A percentile compares a stretch with the other conserved stretches of the same genome.
phyloP scores from a whole-genome alignment of 2,797 vertebrate species.

The Pangasius mekongensis region DNA sequence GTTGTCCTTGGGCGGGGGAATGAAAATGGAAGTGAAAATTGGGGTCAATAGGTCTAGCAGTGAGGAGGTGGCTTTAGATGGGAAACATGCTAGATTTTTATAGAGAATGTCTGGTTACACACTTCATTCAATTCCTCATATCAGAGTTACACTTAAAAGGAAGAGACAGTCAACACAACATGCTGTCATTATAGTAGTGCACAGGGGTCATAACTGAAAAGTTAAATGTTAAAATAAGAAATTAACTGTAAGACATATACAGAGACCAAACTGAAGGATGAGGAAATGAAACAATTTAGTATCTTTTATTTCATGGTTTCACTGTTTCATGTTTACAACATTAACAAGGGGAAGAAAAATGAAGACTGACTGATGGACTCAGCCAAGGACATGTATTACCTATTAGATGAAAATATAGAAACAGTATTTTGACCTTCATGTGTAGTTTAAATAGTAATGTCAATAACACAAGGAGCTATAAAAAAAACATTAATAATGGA shows the following conservation, averaged over 20 bases:
- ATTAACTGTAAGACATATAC: background rate
- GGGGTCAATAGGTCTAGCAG: slow-evolving; percentile 53
- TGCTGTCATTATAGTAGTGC: slow-evolving; percentile 33
- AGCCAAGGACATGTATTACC: background rate
- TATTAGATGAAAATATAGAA: slow-evolving; percentile 5
- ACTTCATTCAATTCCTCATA: slow-evolving; percentile 47
- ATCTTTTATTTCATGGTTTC: background rate
- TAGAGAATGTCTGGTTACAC: slow-evolving; percentile 43
- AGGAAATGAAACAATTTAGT: background rate
- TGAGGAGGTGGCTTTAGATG: slow-evolving; percentile 46
- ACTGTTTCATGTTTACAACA: background rate
- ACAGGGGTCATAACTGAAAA: slow-evolving; percentile 8
- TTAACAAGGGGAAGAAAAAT: background rate
- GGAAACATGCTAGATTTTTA: slow-evolving; percentile 32
- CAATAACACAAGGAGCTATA: background rate
- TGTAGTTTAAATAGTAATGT: background rate
- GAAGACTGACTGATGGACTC: slow-evolving; percentile 7
- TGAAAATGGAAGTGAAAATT: slow-evolving; percentile 60
- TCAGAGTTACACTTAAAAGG: slow-evolving; percentile 37
- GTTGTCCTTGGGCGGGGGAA: slow-evolving; percentile 65
- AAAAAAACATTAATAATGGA: background rate
- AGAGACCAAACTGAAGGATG: background rate
- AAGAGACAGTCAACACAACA: slow-evolving; percentile 53
- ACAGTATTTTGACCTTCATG: background rate
- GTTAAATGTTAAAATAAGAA: slow-evolving; percentile 9